Conservation (phyloP, 2,888 invertebrate species). For the Coelinius sp. region DNA sequence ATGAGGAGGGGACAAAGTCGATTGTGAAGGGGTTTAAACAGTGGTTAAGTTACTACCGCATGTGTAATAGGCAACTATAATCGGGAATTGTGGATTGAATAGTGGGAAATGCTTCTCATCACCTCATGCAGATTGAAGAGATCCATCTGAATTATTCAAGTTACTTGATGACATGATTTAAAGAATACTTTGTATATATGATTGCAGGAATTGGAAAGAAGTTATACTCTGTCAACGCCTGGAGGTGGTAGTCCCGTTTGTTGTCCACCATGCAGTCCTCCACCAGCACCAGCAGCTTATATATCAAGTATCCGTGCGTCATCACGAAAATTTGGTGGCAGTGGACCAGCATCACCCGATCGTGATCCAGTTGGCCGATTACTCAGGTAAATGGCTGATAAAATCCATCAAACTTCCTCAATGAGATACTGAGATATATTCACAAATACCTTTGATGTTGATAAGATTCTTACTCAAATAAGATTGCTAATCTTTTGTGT, state of each 20-base stretch:
- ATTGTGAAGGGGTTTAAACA: constrained; percentile 55
- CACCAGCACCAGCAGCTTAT: constrained; percentile 66
- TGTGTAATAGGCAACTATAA: constrained; percentile 14
- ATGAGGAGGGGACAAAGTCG: constrained; percentile 53
- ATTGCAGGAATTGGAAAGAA: constrained; percentile 64
- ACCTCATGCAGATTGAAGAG: neutral
- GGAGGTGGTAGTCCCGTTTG: constrained; percentile 63
- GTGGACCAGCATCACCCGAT: constrained; percentile 60
- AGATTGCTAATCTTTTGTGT: constrained; percentile 16
- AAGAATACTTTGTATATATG: constrained; percentile 35
- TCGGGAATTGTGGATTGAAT: neutral
- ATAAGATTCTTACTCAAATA: constrained; percentile 14
- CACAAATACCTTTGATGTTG: neutral
- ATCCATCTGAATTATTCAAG: constrained; percentile 48
- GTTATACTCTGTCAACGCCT: constrained; percentile 63
- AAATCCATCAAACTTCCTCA: neutral
- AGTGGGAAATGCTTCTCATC: neutral
- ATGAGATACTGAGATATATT: neutral
- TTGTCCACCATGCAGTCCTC: constrained; percentile 65
- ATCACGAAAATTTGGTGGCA: constrained; percentile 60
- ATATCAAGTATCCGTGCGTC: constrained; percentile 67
- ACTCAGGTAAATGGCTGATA: constrained; percentile 55
- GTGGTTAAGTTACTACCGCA: constrained; percentile 40
- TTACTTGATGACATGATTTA: constrained; percentile 60
- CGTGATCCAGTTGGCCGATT: constrained; percentile 62